Base-by-base conservation (phyloP, 2,888 invertebrate genomes). In the Litoditis marina region DNA sequence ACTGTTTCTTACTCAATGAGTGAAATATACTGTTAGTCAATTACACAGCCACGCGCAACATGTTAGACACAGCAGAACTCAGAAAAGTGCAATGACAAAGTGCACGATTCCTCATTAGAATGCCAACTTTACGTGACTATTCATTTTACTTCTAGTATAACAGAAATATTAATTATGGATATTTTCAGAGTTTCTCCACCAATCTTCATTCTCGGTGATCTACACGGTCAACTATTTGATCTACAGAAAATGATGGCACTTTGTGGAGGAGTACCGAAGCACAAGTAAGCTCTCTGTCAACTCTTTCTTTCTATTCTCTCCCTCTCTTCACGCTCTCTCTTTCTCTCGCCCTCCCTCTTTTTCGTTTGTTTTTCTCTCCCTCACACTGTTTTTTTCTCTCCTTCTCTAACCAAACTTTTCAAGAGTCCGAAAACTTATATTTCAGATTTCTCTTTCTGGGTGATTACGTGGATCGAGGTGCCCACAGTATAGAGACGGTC, bases 141-240 rank as follows among this genome's bases (percentile, higher is more conserved):
- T n/a, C n/a, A n/a, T n/a, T n/a, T n/a, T n/a, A n/a, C n/a, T n/a
- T n/a, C n/a, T n/a, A n/a, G n/a, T n/a, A n/a, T n/a, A n/a, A n/a
- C n/a, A n/a, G n/a, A n/a, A n/a, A n/a, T n/a, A n/a, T n/a, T n/a
- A n/a, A n/a, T n/a, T n/a, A n/a, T n/a, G n/a, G n/a, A 28, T 16
- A 28, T n/a, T 16, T 52, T 27, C n/a, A 69, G 60, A 36, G 22
- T 70, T n/a, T 44, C 39, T 6, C 54, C 68, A n/a, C 67, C 69
- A 11, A 49, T 72, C 51, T 66, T 57, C 25, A 60, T 72, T 13
- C 62, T 64, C 30, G 92, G 94, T 86, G 95, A 95, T 85, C 94
- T 95, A 81, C 95, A 96, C 84, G 95, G 95, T 70, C 95, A 96
- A 87, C 95, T 95, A 86, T 94, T 94, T 84, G 95, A 96, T 86